Base-by-base conservation (phyloP, 2,113 vertebrate genomes). In the Hippocampus comes region DNA sequence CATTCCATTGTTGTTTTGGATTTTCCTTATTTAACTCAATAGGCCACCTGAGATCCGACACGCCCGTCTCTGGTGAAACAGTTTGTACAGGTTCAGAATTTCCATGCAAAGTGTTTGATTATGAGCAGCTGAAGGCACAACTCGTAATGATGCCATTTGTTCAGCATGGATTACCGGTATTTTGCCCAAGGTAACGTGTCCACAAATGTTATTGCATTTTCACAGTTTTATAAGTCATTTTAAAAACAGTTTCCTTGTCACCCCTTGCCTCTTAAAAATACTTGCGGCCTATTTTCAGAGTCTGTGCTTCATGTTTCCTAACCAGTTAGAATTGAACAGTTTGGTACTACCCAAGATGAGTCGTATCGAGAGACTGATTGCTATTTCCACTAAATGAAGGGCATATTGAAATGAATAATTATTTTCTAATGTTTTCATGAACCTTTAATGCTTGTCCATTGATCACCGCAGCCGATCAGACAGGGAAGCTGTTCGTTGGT, bases 401-500 rank as follows among this genome's bases (percentile, higher is more conserved):
- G 59, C 74, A 80, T 77, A 81, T 90, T 30, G 87, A 90, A 90
- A 90, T 88, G 80, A 91, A 74, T 51, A 59, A 61, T 82, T 76
- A 66, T 86, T 86, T 88, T 75, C 60, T 79, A 82, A 78, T 84
- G 74, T 78, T 88, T 92, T 81, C 85, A 91, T 92, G 95, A 94
- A 95, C 87, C 83, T 87, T 80, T 80, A 91, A 78, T 81, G 76
- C 72, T 79, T 90, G 88, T 88, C 93, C 53, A 65, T 72, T 67
- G 53, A 88, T 69, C 85, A 87, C 86, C 77, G 73, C 92, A 98
- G 96, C 95, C 60, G 94, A 97, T 91, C 95, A 94, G 89, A 94
- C 95, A 74, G 95, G 95, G 88, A 95, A 95, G 93, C 89, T 98
- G 68, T 98, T 97, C 83, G 91, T 95, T 65, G 96, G 96, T 65